Evolutionary conservation across 2,797 vertebrate species (phyloP).

Genomic region (Diceros bicornis): DNA sequence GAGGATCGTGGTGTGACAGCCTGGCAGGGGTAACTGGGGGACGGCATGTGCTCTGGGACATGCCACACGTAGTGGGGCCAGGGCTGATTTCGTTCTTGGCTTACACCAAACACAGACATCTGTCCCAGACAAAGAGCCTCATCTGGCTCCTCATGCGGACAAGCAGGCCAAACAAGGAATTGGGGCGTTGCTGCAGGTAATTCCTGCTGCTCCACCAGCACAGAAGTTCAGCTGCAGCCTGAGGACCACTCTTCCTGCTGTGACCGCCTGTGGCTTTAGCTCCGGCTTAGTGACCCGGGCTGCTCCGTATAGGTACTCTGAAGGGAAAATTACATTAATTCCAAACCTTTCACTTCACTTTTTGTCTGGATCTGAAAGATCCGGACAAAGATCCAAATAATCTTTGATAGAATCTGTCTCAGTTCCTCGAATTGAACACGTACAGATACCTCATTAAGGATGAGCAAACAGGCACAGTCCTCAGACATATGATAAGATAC

Average conservation of each 20-base stretch:
- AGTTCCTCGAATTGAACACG: not conserved
- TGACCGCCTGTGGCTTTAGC: not conserved
- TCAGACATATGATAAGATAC: not conserved
- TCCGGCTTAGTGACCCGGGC: not conserved
- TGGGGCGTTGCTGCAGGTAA: not conserved
- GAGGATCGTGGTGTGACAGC: not conserved
- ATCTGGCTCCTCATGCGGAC: not conserved
- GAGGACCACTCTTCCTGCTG: not conserved
- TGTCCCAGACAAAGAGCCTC: not conserved
- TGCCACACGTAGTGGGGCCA: not conserved
- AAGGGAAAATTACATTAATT: not conserved
- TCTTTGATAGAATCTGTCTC: not conserved
- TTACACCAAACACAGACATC: not conserved
- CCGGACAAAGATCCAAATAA: not conserved
- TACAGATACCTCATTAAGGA: not conserved
- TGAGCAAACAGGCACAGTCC: not conserved
- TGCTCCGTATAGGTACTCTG: not conserved
- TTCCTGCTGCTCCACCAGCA: not conserved
- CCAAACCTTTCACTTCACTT: not conserved
- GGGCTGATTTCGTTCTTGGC: not conserved
- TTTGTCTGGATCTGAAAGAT: constrained; percentile 1
- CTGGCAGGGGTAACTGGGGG: not conserved
- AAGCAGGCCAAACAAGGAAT: not conserved
- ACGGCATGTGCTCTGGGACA: not conserved
- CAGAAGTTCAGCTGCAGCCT: not conserved